Evolutionary conservation across 23 tunicate genomes (phyloP).

Genomic region (Diplosoma virens): DNA sequence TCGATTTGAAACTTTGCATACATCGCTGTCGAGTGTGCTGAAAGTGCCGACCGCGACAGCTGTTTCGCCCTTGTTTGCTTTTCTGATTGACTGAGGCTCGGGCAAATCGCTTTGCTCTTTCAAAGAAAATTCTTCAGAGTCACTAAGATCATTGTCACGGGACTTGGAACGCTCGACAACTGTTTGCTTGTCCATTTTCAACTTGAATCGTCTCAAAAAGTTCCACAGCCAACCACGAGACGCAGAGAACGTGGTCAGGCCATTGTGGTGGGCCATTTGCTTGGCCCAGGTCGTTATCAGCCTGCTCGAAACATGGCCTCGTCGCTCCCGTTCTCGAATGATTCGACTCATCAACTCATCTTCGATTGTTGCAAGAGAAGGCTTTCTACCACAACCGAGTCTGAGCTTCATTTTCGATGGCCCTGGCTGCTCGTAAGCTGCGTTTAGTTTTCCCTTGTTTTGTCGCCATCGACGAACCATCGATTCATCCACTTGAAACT

Average conservation of each 20-base stretch:
- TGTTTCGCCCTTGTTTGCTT: too few species aligned
- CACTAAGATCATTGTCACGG: too few species aligned
- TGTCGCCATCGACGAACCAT: constrained; percentile 62
- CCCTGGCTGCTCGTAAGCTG: constrained; percentile 23
- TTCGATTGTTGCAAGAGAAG: constrained; percentile 18
- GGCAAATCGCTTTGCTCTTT: too few species aligned
- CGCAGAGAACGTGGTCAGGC: constrained; percentile 6
- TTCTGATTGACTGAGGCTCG: too few species aligned
- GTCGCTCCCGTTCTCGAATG: constrained; percentile 22
- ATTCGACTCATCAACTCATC: constrained; percentile 35
- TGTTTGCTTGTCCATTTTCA: constrained; percentile 14
- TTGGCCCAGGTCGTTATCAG: constrained; percentile 41
- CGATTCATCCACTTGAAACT: constrained; percentile 66
- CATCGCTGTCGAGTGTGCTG: too few species aligned
- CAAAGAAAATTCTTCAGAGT: too few species aligned
- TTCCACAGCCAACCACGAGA: constrained; percentile 34
- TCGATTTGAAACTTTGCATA: too few species aligned
- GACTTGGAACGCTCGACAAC: constrained; percentile 6
- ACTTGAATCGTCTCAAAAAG: constrained; percentile 10
- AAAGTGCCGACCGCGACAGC: too few species aligned
- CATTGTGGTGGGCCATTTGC: constrained; percentile 30
- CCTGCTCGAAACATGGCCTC: constrained; percentile 36
- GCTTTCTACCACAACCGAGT: constrained; percentile 43
- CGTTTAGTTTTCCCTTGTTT: constrained; percentile 35
- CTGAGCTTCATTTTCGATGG: constrained; percentile 32